phyloP scores from a whole-genome alignment of 1,140 invertebrate genomes.

The Arctopsyche grandis region DNA sequence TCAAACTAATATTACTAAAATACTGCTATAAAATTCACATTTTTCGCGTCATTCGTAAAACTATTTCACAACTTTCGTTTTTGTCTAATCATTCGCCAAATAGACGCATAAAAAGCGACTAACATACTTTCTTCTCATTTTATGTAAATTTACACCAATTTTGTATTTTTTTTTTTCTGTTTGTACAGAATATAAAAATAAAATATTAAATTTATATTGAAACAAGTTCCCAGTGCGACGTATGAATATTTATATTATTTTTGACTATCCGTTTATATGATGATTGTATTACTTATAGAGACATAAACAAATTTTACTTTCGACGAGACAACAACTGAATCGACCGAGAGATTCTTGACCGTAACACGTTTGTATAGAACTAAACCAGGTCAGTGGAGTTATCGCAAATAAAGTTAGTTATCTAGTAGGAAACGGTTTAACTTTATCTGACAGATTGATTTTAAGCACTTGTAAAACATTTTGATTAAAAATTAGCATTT shows the following conservation, averaged over 20 bases:
- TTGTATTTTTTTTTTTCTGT: too few relatives aligned
- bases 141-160: too few relatives aligned
- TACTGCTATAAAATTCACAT: too few relatives aligned
- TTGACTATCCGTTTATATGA: not conserved
- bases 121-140: too few relatives aligned
- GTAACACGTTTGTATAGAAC: constrained; percentile 53
- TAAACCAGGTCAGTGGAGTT: constrained; percentile 53
- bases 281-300: not conserved
- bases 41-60: too few relatives aligned
- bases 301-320: constrained; percentile 42
- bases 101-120: not conserved
- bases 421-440: constrained; percentile 24
- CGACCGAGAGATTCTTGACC: constrained; percentile 49
- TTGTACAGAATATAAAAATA: too few relatives aligned
- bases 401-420: constrained; percentile 37
- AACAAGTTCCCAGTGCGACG: too few relatives aligned
- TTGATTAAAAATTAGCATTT: not conserved
- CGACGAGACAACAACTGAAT: constrained; percentile 22
- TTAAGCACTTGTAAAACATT: not conserved
- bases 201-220: too few relatives aligned
- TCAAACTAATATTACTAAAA: too few relatives aligned
- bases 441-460: not conserved
- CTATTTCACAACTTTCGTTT: not conserved
- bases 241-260: not conserved
- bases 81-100: constrained; percentile 9